phyloP scores from a whole-genome alignment of 2,797 vertebrate species.

The Phoebastria nigripes region DNA sequence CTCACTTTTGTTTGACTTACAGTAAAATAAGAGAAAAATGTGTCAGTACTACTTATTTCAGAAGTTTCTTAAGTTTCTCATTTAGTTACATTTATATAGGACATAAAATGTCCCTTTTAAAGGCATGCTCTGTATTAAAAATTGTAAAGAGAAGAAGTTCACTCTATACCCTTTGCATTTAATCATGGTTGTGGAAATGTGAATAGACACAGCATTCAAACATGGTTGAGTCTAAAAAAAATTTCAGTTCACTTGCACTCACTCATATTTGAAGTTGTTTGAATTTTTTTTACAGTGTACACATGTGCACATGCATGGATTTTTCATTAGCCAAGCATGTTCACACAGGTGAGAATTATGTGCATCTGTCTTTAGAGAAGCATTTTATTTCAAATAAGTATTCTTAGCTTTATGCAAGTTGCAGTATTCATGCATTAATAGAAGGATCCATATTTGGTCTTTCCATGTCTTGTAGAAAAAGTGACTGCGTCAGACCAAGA shows the following conservation, averaged over 20 bases:
- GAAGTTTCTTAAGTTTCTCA: not conserved
- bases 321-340: not conserved
- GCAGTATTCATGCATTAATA: not conserved
- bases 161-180: not conserved
- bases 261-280: not conserved
- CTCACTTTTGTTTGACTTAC: not conserved
- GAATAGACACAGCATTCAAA: not conserved
- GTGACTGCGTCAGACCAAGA: not conserved
- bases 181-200: not conserved
- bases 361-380: not conserved
- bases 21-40: not conserved
- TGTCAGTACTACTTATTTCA: not conserved
- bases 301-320: not conserved
- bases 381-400: not conserved
- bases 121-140: not conserved
- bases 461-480: not conserved
- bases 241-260: not conserved
- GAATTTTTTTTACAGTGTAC: not conserved
- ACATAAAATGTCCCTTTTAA: not conserved
- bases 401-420: not conserved
- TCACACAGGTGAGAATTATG: not conserved
- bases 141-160: not conserved
- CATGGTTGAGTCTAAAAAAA: not conserved
- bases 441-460: not conserved
- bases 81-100: not conserved